Percentiles rank a stretch among this genome's conserved stretches.
These are phyloP conservation scores for Apis dorsata DNA, from an alignment of 1,140 invertebrate species.

Conservation along the genomic window DNA sequence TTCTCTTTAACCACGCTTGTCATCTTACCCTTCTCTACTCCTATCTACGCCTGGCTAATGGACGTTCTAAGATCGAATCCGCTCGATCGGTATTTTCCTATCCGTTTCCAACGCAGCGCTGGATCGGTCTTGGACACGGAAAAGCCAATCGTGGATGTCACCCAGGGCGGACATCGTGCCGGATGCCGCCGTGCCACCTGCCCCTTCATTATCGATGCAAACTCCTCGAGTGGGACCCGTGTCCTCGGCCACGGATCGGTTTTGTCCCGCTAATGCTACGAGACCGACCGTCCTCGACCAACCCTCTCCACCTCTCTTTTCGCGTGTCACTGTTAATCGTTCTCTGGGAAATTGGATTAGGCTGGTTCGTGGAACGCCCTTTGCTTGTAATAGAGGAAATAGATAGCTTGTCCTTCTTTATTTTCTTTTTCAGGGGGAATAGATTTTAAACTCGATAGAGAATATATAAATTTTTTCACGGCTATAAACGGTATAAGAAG, in stretches of 20 bases:
- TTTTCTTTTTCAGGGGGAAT: no score
- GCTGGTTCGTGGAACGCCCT: not conserved
- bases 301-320: not conserved
- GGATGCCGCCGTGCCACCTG: conserved; percentile 10
- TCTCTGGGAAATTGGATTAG: not conserved
- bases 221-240: conserved; percentile 6
- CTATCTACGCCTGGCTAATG: conserved; percentile 24
- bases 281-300: not conserved
- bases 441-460: no score
- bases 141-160: not conserved
- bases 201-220: conserved; percentile 35
- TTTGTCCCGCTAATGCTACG: conserved; percentile 16
- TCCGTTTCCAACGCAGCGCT: conserved; percentile 28
- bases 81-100: conserved; percentile 19
- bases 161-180: not conserved
- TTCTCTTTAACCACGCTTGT: conserved; percentile 25
- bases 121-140: not conserved
- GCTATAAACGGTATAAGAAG: no score
- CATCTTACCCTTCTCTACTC: not conserved
- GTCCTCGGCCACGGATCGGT: conserved; percentile 12
- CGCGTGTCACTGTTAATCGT: conserved; percentile 9
- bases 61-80: not conserved
- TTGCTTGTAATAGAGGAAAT: not conserved
- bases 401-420: no score
- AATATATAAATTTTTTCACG: no score